phyloP scores from a whole-genome alignment of 2,113 vertebrate species.

The Macaca nemestrina region DNA sequence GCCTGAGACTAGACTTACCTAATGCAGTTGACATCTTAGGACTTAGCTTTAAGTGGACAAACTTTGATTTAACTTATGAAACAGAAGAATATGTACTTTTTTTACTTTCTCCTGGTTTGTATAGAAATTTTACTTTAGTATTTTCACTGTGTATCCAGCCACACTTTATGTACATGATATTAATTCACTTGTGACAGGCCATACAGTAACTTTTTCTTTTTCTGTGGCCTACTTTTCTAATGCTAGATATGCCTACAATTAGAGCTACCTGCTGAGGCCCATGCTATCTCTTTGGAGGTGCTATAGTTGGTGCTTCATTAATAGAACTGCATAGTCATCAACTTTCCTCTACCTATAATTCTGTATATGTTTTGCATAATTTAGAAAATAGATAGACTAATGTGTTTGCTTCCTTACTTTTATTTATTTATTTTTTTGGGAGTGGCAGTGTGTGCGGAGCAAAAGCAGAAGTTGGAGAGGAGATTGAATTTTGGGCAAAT shows the following conservation, averaged over 20 bases:
- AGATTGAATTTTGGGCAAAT: not conserved
- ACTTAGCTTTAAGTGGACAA: not conserved
- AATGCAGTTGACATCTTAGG: slow-evolving; percentile 47
- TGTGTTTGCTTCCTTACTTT: not conserved
- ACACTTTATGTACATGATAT: not conserved
- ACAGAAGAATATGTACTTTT: not conserved
- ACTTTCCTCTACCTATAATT: not conserved
- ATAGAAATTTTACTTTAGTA: slow-evolving; percentile 42
- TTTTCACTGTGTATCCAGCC: not conserved
- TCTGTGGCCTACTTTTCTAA: not conserved
- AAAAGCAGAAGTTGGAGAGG: not conserved
- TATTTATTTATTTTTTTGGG: not conserved
- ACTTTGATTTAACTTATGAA: not conserved
- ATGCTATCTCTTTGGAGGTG: not conserved
- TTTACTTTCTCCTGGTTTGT: slow-evolving; percentile 29
- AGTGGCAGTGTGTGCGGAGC: rapidly evolving
- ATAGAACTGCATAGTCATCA: not conserved
- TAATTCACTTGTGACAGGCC: not conserved
- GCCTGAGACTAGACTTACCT: slow-evolving; percentile 53
- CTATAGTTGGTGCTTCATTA: not conserved
- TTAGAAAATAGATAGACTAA: not conserved
- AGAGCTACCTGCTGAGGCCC: too few species aligned
- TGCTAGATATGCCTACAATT: rapidly evolving
- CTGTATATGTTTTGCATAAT: not conserved
- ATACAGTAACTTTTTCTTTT: not conserved